These are phyloP conservation scores for Odontophorus gujanensis DNA, from an alignment of 2,113 vertebrate genomes.

Conservation along the genomic window DNA sequence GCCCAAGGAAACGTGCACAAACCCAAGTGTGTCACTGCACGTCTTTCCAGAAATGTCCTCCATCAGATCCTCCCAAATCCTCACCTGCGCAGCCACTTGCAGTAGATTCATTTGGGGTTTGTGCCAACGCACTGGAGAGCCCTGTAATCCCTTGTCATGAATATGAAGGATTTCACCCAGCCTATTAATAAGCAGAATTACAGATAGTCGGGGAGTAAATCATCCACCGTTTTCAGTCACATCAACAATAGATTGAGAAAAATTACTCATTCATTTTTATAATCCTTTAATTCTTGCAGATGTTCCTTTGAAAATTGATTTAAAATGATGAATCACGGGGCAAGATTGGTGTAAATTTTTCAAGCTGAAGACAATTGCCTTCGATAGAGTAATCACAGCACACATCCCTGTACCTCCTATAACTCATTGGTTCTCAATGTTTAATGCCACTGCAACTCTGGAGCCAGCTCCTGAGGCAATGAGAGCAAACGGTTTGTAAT, in stretches of 20 bases:
- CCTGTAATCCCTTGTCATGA: slow-evolving; percentile 48
- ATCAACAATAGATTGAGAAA: slow-evolving; percentile 35
- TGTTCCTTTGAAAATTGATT: slow-evolving; percentile 45
- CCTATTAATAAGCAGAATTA: slow-evolving; percentile 46
- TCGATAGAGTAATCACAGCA: not conserved
- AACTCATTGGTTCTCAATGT: not conserved
- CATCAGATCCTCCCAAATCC: slow-evolving; percentile 21
- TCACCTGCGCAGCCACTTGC: not conserved
- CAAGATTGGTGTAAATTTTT: not conserved
- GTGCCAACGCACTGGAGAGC: slow-evolving; percentile 20
- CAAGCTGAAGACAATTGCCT: not conserved
- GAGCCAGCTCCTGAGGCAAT: not conserved
- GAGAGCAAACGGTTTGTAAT: not conserved
- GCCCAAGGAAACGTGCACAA: not conserved
- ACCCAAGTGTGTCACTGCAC: not conserved
- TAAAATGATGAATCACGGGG: slow-evolving; percentile 9
- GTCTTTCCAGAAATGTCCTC: slow-evolving; percentile 15
- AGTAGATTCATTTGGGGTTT: not conserved
- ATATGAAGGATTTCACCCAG: slow-evolving; percentile 28
- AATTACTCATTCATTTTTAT: slow-evolving; percentile 49
- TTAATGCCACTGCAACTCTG: not conserved
- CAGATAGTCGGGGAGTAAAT: slow-evolving; percentile 31
- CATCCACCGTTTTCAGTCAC: not conserved
- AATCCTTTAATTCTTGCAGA: slow-evolving; percentile 58
- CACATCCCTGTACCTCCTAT: not conserved